phyloP scores from a whole-genome alignment of 2,113 vertebrate species.

The Caracal caracal region DNA sequence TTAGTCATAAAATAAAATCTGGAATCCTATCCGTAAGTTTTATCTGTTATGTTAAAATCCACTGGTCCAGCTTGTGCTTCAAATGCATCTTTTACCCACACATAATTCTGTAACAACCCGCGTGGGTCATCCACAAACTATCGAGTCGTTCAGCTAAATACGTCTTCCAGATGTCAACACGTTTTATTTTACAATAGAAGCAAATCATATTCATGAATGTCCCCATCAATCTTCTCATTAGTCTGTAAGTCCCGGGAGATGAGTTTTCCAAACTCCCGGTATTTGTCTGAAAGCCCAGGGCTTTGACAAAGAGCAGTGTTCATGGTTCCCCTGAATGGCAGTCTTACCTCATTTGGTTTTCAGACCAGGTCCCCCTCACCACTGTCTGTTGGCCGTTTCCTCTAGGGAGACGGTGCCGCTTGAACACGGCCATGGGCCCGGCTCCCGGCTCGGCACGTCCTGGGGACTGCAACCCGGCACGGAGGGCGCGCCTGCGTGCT shows the following conservation, averaged over 20 bases:
- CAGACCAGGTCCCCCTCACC: background rate
- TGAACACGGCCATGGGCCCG: fast-evolving
- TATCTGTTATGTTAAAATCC: too few species aligned
- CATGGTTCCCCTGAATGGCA: fast-evolving
- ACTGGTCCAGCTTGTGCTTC: fast-evolving
- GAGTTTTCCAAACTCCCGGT: background rate
- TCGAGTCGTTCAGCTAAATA: background rate
- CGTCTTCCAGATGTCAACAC: background rate
- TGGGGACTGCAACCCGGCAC: fast-evolving
- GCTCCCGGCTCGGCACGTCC: background rate
- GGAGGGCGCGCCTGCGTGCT: background rate
- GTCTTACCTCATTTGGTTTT: background rate
- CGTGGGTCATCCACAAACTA: background rate
- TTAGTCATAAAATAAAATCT: background rate
- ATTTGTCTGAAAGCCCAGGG: background rate
- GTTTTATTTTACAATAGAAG: too few species aligned
- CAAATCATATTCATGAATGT: fast-evolving
- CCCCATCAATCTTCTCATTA: background rate
- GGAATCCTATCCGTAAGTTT: too few species aligned
- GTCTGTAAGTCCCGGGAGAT: background rate
- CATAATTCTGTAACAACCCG: too few species aligned
- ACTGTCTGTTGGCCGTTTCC: background rate
- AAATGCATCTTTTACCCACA: fast-evolving
- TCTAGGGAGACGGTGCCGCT: background rate
- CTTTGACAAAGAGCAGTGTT: background rate